Percentiles rank a stretch among this genome's conserved stretches.
Evolutionary conservation across 2,888 invertebrate species (phyloP).

Genomic region (Cybosia mesomella): DNA sequence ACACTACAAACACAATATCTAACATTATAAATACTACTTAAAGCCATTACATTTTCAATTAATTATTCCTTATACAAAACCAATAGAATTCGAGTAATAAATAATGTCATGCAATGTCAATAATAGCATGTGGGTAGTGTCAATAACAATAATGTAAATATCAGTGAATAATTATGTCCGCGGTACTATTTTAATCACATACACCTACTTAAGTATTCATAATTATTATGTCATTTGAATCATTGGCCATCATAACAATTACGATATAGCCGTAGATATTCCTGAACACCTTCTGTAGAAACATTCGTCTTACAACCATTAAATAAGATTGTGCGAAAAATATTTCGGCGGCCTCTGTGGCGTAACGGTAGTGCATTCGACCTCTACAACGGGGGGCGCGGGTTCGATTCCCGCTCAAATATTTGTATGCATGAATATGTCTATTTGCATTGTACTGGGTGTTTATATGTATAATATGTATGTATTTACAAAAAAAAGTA

Average conservation of each 20-base stretch:
- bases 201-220: neutral
- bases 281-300: neutral
- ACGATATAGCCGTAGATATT: no score
- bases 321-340: neutral
- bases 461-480: no score
- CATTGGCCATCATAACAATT: neutral
- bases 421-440: no score
- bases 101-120: neutral
- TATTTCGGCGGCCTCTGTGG: no score
- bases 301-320: neutral
- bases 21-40: neutral
- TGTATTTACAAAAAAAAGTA: no score
- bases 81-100: neutral
- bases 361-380: no score
- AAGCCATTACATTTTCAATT: neutral
- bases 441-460: no score
- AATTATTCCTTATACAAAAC: neutral
- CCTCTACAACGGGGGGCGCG: no score
- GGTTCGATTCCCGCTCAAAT: no score
- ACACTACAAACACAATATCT: neutral
- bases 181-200: neutral
- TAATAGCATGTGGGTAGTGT: neutral
- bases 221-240: neutral
- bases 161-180: no score
- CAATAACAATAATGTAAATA: neutral